A percentile compares a stretch with the other conserved stretches of the same genome.
These are phyloP conservation scores for Nannobrachium achirus DNA, from an alignment of 2,113 vertebrate genomes.

Conservation along the genomic window DNA sequence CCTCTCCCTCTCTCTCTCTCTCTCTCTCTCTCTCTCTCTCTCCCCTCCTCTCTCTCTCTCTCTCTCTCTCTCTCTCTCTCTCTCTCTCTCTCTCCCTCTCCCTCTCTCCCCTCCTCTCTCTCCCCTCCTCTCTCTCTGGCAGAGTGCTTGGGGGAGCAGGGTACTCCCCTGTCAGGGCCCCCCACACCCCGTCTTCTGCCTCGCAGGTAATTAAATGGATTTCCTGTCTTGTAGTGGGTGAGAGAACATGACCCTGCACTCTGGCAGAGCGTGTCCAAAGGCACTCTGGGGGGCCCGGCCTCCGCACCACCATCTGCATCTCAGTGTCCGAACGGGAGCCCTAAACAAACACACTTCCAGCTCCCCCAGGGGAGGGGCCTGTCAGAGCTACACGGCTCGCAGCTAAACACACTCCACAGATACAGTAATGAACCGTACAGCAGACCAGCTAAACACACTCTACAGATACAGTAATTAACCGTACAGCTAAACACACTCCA, in stretches of 20 bases:
- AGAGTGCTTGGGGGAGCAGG: conserved; percentile 87
- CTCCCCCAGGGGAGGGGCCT: conserved; percentile 67
- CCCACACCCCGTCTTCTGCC: conserved; percentile 91
- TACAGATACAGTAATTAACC: conserved; percentile 69
- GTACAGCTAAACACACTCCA: no score
- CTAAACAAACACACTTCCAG: conserved; percentile 77
- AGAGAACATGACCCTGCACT: conserved; percentile 95
- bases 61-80: conserved; percentile 38
- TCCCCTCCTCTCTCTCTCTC: conserved; percentile 13
- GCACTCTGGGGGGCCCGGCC: conserved; percentile 86
- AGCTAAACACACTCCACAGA: conserved; percentile 62
- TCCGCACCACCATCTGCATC: conserved; percentile 84
- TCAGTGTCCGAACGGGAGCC: conserved; percentile 75
- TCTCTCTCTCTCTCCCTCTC: conserved; percentile 40
- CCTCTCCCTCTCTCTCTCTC: background rate
- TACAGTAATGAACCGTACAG: conserved; percentile 67
- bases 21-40: conserved; percentile 18
- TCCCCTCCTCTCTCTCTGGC: conserved; percentile 68
- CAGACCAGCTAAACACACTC: conserved; percentile 57
- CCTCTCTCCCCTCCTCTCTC: conserved; percentile 32
- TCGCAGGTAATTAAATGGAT: conserved; percentile 99
- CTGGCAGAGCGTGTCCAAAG: conserved; percentile 85
- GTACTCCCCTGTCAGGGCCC: conserved; percentile 91
- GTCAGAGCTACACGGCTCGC: conserved; percentile 55
- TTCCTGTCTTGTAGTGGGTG: conserved; percentile 98